Percentiles rank a stretch among this genome's conserved stretches.
Conservation (phyloP, 2,888 invertebrate genomes). For the Athalia rosae region DNA sequence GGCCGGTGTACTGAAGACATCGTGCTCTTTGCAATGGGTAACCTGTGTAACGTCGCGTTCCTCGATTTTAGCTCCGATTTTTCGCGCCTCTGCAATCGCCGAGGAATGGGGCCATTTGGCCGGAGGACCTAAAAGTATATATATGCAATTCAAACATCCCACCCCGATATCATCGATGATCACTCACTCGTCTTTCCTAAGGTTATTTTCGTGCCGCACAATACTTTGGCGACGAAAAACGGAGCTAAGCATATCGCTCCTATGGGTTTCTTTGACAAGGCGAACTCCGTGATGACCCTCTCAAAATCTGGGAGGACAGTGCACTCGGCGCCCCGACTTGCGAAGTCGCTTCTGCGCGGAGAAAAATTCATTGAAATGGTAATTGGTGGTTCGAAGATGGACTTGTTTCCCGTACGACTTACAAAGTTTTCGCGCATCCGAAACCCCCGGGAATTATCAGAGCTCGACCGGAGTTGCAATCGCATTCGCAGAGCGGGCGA, state of each 20-base stretch:
- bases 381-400: neutral
- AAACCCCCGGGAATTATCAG: conserved; percentile 78
- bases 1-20: conserved; percentile 76
- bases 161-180: neutral
- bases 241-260: conserved; percentile 77
- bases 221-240: conserved; percentile 74
- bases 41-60: conserved; percentile 71
- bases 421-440: conserved; percentile 77
- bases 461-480: conserved; percentile 71
- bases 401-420: conserved; percentile 56
- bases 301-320: conserved; percentile 73
- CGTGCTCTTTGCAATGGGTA: conserved; percentile 73
- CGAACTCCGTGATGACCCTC: conserved; percentile 74
- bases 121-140: conserved; percentile 60
- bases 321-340: conserved; percentile 73
- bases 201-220: conserved; percentile 70
- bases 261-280: conserved; percentile 75
- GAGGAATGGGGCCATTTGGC: conserved; percentile 74
- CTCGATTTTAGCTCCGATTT: conserved; percentile 74
- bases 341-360: conserved; percentile 74
- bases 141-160: neutral
- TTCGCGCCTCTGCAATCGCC: conserved; percentile 72
- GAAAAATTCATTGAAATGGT: conserved; percentile 28
- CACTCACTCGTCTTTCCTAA: conserved; percentile 70
- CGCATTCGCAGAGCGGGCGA: conserved; percentile 70